Conservation (phyloP, 2,113 vertebrate genomes). For the Zosterops borbonicus region DNA sequence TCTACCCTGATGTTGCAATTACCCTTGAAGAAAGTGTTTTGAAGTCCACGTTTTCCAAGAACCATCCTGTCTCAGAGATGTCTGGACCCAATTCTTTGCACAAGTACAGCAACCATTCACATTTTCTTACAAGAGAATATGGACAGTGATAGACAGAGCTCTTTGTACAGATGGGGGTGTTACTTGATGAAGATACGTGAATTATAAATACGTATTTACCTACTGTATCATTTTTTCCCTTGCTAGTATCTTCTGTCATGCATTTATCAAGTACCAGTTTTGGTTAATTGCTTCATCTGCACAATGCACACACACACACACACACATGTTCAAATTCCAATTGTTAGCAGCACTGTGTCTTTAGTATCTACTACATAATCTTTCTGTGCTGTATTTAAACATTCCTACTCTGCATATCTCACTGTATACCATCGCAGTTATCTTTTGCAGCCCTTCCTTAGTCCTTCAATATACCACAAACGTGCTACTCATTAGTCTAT, state of each 20-base stretch:
- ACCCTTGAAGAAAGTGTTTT: background rate
- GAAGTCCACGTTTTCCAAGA: accelerated
- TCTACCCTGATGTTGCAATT: background rate
- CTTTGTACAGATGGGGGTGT: background rate
- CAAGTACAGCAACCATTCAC: background rate
- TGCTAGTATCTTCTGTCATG: background rate
- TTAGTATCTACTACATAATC: background rate
- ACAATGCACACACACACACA: background rate
- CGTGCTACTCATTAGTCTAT: slow-evolving; percentile 17
- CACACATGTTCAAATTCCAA: background rate
- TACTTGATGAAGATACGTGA: background rate
- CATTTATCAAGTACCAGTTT: background rate
- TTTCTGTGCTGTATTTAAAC: background rate
- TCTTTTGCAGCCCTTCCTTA: slow-evolving; percentile 32
- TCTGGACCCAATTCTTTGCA: accelerated
- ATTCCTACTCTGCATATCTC: background rate
- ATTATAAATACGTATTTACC: accelerated
- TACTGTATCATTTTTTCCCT: background rate
- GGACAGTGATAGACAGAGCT: background rate
- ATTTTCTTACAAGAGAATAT: background rate
- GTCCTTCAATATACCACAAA: slow-evolving; percentile 12
- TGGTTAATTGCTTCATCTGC: background rate
- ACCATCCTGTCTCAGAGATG: background rate
- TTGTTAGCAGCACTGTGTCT: background rate
- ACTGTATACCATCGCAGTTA: background rate